These are phyloP conservation scores for Baccha elongata DNA, from an alignment of 2,888 invertebrate genomes.

Conservation along the genomic window DNA sequence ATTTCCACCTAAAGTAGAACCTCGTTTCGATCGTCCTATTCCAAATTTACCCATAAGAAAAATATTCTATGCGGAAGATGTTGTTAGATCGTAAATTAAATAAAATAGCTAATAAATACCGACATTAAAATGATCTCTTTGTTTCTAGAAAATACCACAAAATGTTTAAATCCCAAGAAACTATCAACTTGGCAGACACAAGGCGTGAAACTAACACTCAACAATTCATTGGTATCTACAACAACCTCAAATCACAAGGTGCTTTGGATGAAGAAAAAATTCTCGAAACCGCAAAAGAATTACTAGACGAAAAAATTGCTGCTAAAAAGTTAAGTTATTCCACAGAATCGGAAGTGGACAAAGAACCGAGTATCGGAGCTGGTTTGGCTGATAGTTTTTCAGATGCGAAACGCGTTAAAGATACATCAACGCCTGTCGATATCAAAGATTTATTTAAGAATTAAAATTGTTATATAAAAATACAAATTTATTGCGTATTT, in stretches of 20 bases:
- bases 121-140: background rate
- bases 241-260: slow-evolving; percentile 84
- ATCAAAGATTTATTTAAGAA: slow-evolving; percentile 65
- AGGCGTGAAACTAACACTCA: slow-evolving; percentile 83
- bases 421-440: slow-evolving; percentile 32
- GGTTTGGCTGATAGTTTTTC: slow-evolving; percentile 43
- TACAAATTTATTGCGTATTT: too few species aligned
- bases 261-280: slow-evolving; percentile 84
- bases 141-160: slow-evolving; percentile 87
- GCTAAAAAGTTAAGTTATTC: slow-evolving; percentile 68
- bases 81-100: slow-evolving; percentile 89
- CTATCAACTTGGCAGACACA: slow-evolving; percentile 84
- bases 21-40: slow-evolving; percentile 88
- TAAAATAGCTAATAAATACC: slow-evolving; percentile 75
- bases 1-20: slow-evolving; percentile 94
- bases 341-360: slow-evolving; percentile 46
- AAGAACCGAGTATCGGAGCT: background rate
- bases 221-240: slow-evolving; percentile 85
- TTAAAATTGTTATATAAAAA: slow-evolving; percentile 2
- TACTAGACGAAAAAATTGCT: slow-evolving; percentile 80
- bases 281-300: slow-evolving; percentile 82
- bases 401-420: slow-evolving; percentile 35
- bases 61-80: slow-evolving; percentile 93
- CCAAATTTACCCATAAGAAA: slow-evolving; percentile 85
- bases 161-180: slow-evolving; percentile 84